These are phyloP conservation scores for Botia kubotai DNA, from an alignment of 2,797 vertebrate species.

Conservation along the genomic window DNA sequence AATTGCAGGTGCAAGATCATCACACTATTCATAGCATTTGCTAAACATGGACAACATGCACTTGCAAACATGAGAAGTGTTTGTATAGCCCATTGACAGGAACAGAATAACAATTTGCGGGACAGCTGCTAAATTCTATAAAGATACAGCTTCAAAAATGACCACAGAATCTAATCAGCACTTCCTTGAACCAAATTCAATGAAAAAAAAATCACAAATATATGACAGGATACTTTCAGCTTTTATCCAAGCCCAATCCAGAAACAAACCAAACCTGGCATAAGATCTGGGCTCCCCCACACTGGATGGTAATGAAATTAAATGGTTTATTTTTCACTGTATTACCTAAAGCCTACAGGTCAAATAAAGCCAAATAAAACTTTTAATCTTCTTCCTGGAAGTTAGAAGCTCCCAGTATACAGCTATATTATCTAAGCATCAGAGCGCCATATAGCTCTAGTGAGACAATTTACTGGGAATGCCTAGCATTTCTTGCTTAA, in stretches of 20 bases:
- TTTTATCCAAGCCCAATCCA: background rate
- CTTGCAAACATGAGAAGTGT: background rate
- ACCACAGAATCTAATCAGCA: slow-evolving; percentile 25
- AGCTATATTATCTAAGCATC: background rate
- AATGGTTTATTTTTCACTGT: slow-evolving; percentile 10
- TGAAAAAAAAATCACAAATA: slow-evolving; percentile 11
- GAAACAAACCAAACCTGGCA: slow-evolving; percentile 19
- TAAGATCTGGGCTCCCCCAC: slow-evolving; percentile 7
- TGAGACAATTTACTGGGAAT: background rate
- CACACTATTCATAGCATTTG: background rate
- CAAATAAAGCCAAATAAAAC: background rate
- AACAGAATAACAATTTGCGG: slow-evolving; percentile 17
- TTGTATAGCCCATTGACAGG: slow-evolving; percentile 18
- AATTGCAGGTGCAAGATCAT: background rate
- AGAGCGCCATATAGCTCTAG: background rate
- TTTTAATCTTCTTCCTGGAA: background rate
- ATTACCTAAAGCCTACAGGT: background rate
- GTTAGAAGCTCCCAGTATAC: background rate
- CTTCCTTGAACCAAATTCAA: background rate
- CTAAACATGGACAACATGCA: background rate
- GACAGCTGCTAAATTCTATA: background rate
- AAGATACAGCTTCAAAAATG: slow-evolving; percentile 8
- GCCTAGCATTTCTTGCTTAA: background rate
- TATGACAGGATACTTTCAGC: slow-evolving; percentile 1
- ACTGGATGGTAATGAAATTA: background rate